A percentile compares a stretch with the other conserved stretches of the same genome.
Conservation (phyloP, 2,888 invertebrate genomes). For the Seira ritae region DNA sequence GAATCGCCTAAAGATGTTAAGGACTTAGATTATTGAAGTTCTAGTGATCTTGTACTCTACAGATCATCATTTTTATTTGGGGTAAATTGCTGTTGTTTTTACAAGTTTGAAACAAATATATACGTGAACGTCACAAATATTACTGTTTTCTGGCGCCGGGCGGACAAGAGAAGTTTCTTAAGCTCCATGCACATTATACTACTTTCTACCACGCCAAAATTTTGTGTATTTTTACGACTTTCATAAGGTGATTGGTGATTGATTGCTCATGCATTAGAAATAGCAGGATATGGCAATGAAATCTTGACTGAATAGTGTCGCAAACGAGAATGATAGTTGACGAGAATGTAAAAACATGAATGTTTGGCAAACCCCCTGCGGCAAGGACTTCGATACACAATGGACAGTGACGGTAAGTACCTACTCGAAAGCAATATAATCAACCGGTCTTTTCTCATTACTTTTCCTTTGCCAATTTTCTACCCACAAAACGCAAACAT, state of each 20-base stretch:
- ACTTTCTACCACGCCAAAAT: not conserved
- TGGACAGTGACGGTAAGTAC: slow-evolving; percentile 23
- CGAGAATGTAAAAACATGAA: slow-evolving; percentile 4
- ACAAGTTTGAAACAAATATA: too few species aligned
- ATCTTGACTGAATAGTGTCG: not conserved
- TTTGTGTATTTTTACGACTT: not conserved
- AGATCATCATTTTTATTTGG: too few species aligned
- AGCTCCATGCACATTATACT: not conserved
- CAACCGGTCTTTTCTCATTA: slow-evolving; percentile 56
- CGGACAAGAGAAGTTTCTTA: not conserved
- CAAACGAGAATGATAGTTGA: slow-evolving; percentile 10
- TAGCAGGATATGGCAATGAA: slow-evolving; percentile 28
- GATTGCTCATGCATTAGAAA: not conserved
- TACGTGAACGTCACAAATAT: too few species aligned
- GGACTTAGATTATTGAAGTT: slow-evolving; percentile 13
- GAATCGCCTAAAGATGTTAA: not conserved
- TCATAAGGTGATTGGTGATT: too few species aligned
- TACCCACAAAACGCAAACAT: slow-evolving; percentile 33
- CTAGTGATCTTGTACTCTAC: not conserved
- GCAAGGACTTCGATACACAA: slow-evolving; percentile 48
- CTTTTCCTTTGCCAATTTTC: slow-evolving; percentile 47
- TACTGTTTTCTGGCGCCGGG: not conserved
- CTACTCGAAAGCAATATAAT: slow-evolving; percentile 17
- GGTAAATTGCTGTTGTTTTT: too few species aligned
- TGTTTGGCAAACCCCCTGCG: slow-evolving; percentile 47